A percentile compares a stretch with the other conserved stretches of the same genome.
phyloP scores from a whole-genome alignment of 2,797 vertebrate genomes.

The Rhinichthys osculus region DNA sequence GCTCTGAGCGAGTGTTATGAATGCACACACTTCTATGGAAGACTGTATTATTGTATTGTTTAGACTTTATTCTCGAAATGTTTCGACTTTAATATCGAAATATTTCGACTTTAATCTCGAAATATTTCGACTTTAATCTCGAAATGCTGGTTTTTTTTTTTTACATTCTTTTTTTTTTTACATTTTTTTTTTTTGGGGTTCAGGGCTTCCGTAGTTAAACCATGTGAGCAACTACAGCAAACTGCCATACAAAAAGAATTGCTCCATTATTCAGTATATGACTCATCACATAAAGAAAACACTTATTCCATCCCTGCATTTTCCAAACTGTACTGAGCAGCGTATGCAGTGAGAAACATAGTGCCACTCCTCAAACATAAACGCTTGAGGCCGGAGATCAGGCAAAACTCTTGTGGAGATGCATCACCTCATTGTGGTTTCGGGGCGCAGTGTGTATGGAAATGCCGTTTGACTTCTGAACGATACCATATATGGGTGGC shows the following conservation, averaged over 20 bases:
- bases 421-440: background rate
- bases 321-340: background rate
- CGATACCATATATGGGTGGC: background rate
- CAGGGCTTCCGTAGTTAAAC: background rate
- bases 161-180: no score
- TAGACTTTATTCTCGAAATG: no score
- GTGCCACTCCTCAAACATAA: background rate
- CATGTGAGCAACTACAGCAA: background rate
- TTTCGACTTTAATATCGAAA: no score
- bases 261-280: background rate
- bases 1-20: no score
- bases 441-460: background rate
- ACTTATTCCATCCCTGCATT: background rate
- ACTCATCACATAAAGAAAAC: background rate
- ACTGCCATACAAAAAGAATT: background rate
- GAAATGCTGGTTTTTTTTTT: no score
- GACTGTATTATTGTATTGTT: no score
- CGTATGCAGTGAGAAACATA: background rate
- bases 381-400: background rate
- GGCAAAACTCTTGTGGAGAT: background rate
- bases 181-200: no score
- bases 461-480: constrained; percentile 3
- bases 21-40: no score
- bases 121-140: no score
- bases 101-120: no score